Evolutionary conservation across 2,797 vertebrate genomes (phyloP).

Genomic region (Pseudochirops cupreus): DNA sequence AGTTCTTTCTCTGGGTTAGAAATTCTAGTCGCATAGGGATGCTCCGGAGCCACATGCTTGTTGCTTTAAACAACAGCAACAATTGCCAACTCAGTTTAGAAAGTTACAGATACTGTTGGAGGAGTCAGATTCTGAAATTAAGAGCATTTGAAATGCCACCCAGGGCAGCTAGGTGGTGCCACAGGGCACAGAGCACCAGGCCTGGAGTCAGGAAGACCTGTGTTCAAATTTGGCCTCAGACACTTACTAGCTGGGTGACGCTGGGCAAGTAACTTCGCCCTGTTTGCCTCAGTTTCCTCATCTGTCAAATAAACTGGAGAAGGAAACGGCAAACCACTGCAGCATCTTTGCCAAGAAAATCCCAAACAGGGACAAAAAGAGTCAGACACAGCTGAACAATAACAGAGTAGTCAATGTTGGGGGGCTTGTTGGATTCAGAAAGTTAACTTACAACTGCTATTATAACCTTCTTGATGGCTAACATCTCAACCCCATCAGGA

Average conservation of each 20-base stretch:
- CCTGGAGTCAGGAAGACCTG: too few relatives aligned
- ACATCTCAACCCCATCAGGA: background rate
- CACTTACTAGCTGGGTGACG: background rate
- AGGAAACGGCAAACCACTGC: background rate
- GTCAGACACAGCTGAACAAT: background rate
- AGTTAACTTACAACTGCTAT: background rate
- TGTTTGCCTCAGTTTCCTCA: background rate
- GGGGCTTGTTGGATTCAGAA: background rate
- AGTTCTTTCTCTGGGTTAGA: background rate
- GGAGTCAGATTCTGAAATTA: background rate
- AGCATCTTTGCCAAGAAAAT: background rate
- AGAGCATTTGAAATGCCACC: background rate
- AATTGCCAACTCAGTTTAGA: background rate
- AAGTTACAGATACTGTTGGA: background rate
- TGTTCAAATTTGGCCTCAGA: background rate
- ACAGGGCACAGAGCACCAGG: background rate
- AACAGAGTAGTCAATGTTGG: background rate
- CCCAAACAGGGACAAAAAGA: background rate
- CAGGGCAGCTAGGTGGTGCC: background rate
- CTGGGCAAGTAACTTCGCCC: background rate
- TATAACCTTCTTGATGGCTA: background rate
- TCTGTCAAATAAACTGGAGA: background rate
- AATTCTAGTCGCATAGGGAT: background rate
- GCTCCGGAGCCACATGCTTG: background rate
- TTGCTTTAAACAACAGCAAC: background rate